These are phyloP conservation scores for Sarcophilus harrisii DNA, from an alignment of 2,797 vertebrate species.

Conservation along the genomic window DNA sequence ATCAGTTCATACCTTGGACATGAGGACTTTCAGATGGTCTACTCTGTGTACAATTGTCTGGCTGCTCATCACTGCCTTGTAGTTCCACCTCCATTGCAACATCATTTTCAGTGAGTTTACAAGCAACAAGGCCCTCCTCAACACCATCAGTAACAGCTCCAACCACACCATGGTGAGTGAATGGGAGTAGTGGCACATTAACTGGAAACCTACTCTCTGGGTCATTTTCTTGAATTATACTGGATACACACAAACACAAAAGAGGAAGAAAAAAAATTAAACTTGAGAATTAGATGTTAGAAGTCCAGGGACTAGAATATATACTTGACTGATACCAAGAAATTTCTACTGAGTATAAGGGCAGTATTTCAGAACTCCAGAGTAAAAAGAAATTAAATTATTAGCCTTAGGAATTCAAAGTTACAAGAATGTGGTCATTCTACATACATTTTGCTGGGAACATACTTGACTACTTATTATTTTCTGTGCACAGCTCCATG, in stretches of 20 bases:
- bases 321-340: conserved; percentile 9
- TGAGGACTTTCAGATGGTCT: rapidly evolving
- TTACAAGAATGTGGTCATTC: neutral
- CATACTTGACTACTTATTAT: neutral
- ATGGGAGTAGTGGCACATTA: rapidly evolving
- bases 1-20: conserved; percentile 75
- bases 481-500: neutral
- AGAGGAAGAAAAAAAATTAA: conserved; percentile 18
- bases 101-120: conserved; percentile 71
- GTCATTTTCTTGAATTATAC: conserved; percentile 87
- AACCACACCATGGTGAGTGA: conserved; percentile 20
- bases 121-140: conserved; percentile 70
- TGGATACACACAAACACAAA: conserved; percentile 65
- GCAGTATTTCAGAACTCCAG: conserved; percentile 38
- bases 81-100: neutral
- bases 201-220: conserved; percentile 68
- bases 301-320: neutral
- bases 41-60: conserved; percentile 14
- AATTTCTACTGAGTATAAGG: conserved; percentile 40
- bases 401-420: conserved; percentile 26
- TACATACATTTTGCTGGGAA: neutral
- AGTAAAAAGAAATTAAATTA: conserved; percentile 37
- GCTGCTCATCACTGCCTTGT: conserved; percentile 13
- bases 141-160: conserved; percentile 67
- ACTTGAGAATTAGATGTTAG: neutral